Base-by-base conservation (phyloP, 2,797 vertebrate species). In the Margarornis squamiger region DNA sequence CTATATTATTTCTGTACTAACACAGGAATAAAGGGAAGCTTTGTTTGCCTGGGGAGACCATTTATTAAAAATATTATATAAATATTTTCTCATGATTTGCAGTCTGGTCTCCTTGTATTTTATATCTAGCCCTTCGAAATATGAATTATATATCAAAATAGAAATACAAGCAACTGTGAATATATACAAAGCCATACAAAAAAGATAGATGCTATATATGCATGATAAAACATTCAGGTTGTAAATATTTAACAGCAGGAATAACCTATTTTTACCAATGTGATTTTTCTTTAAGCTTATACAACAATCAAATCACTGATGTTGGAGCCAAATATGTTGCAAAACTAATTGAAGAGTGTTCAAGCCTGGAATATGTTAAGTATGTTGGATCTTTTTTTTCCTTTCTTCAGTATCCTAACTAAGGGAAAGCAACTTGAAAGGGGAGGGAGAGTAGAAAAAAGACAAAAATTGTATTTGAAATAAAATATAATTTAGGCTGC, bases 261-360 rank as follows among this genome's bases (percentile, higher is more conserved):
- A 76, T 93, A 93, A 92, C 48, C 79, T 89, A 27, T 81, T 94
- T 94, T 96, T 90, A 71, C 30, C 30, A 23, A 34, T 65, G 20
- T 95, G 74, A 51, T 96, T 93, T 96, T 65, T 97, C 77, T 90
- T 57, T 45, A 97, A 99, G 99, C 55, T 98, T 99, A 71, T 99
- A 99, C 97, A 99, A 97, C 97, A 99, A 99, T 96, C 97, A 98
- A 72, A 99, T 99, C 97, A 99, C 99, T 15, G 99, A 99, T 54
- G 93, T 97, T 1, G 99, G 99, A 97, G 99, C 99, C 92, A 97
- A 95, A 76, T 98, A 98, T 0, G 92, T 99, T 16, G 99, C 99
- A 94, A 98, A 97, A 89, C 98, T 99, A 68, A 98, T 99, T 88
- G 98, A 99, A 54, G 98, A 99, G 85, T 99, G 99, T 92, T 98